phyloP scores from a whole-genome alignment of 2,113 vertebrate species.

The Oryzias melastigma region DNA sequence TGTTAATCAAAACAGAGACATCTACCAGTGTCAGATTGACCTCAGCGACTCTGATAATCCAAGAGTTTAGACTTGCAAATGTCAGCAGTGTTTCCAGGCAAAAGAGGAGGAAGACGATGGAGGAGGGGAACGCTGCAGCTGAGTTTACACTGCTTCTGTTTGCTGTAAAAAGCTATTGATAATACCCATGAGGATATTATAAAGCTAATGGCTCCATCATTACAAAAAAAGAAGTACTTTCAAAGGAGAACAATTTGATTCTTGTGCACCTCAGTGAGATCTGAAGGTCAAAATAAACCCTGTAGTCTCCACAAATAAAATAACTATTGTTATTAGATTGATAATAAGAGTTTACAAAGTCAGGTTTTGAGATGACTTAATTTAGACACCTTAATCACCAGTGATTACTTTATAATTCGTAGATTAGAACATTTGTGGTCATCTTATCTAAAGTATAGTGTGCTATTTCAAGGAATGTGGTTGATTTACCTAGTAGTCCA shows the following conservation, averaged over 20 bases:
- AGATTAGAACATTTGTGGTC: too few relatives aligned
- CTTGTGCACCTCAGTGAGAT: background rate
- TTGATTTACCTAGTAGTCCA: too few relatives aligned
- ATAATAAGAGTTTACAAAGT: too few relatives aligned
- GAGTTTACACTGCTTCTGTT: slow-evolving; percentile 44
- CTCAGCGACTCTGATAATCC: slow-evolving; percentile 21
- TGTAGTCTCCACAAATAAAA: background rate
- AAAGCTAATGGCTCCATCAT: slow-evolving; percentile 37
- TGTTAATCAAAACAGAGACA: slow-evolving; percentile 52
- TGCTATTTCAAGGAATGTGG: too few relatives aligned
- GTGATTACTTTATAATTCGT: too few relatives aligned
- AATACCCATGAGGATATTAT: slow-evolving; percentile 32
- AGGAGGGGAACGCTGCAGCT: slow-evolving; percentile 32
- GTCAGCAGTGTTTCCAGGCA: slow-evolving; percentile 42
- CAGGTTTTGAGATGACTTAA: too few relatives aligned
- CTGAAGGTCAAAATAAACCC: background rate
- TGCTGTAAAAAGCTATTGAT: slow-evolving; percentile 40
- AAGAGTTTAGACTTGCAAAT: slow-evolving; percentile 64
- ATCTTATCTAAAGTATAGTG: too few relatives aligned
- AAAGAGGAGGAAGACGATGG: slow-evolving; percentile 27
- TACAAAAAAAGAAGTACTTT: slow-evolving; percentile 19
- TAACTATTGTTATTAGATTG: too few relatives aligned
- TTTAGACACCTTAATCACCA: too few relatives aligned
- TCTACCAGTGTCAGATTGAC: slow-evolving; percentile 13
- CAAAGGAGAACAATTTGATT: background rate